These are phyloP conservation scores for Tupiocoris notatus DNA, from an alignment of 2,888 invertebrate species.

Conservation along the genomic window DNA sequence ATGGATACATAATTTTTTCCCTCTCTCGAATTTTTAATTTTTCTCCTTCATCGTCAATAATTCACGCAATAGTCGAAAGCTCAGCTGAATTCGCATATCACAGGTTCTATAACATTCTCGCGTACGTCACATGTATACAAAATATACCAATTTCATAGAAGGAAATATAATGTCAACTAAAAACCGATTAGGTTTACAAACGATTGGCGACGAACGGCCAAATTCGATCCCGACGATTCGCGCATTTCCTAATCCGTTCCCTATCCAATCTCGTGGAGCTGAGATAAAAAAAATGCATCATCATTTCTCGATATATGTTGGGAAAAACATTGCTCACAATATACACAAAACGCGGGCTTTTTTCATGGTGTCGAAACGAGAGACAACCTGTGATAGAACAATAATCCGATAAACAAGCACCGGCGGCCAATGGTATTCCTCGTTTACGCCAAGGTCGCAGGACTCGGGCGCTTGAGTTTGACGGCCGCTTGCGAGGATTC, in stretches of 20 bases:
- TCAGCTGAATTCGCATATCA: constrained; percentile 45
- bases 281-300: constrained; percentile 46
- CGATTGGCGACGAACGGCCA: constrained; percentile 32
- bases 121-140: constrained; percentile 47
- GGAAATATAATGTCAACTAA: constrained; percentile 46
- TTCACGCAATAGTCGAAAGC: constrained; percentile 22
- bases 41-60: too few species aligned
- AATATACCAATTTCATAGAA: constrained; percentile 48
- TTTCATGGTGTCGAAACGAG: constrained; percentile 42
- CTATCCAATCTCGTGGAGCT: constrained; percentile 11
- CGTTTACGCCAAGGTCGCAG: background rate
- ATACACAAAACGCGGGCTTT: constrained; percentile 35
- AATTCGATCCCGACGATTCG: constrained; percentile 4
- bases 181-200: constrained; percentile 44
- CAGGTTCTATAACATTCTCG: constrained; percentile 47
- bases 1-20: constrained; percentile 11
- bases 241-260: background rate
- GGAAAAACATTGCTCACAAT: constrained; percentile 44
- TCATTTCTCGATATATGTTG: constrained; percentile 27
- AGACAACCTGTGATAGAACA: constrained; percentile 47
- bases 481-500: background rate
- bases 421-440: background rate
- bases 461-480: background rate
- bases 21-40: too few species aligned
- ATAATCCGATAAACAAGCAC: constrained; percentile 32